These are phyloP conservation scores for Craniophora ligustri DNA, from an alignment of 2,888 invertebrate species.

Conservation along the genomic window DNA sequence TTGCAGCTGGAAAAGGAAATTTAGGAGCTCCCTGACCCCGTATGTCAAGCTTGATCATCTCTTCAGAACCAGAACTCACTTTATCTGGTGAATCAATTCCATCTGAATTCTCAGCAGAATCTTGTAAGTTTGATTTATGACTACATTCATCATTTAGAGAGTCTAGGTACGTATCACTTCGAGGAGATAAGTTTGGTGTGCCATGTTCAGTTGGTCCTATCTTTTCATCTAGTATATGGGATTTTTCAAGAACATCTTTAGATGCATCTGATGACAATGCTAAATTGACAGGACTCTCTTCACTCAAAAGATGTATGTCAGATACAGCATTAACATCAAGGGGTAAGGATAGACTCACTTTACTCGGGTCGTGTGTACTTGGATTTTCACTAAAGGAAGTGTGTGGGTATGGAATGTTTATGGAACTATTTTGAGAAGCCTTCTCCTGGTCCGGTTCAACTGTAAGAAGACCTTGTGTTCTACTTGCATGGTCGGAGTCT, in stretches of 20 bases:
- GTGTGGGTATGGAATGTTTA: constrained; percentile 62
- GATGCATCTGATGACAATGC: constrained; percentile 75
- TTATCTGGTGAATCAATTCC: constrained; percentile 62
- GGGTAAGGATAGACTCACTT: constrained; percentile 75
- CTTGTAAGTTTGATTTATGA: constrained; percentile 57
- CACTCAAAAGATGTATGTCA: constrained; percentile 76
- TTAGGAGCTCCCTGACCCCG: constrained; percentile 80
- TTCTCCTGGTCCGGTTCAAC: constrained; percentile 62
- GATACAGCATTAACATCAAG: constrained; percentile 69
- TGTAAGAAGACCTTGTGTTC: constrained; percentile 61
- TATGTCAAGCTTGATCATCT: constrained; percentile 85
- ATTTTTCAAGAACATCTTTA: constrained; percentile 62
- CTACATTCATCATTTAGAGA: constrained; percentile 77
- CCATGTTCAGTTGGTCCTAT: constrained; percentile 52
- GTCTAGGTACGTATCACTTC: constrained; percentile 74
- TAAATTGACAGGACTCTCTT: constrained; percentile 81
- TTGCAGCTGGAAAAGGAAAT: constrained; percentile 71
- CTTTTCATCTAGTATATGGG: constrained; percentile 33
- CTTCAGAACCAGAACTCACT: constrained; percentile 79
- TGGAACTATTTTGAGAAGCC: constrained; percentile 61
- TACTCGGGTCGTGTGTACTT: constrained; percentile 68
- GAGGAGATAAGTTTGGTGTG: constrained; percentile 65
- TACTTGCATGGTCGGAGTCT: constrained; percentile 66
- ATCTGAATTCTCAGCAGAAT: constrained; percentile 57
- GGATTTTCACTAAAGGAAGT: constrained; percentile 67